Conservation (phyloP, 2,888 invertebrate genomes). For the Epinotia nisella region DNA sequence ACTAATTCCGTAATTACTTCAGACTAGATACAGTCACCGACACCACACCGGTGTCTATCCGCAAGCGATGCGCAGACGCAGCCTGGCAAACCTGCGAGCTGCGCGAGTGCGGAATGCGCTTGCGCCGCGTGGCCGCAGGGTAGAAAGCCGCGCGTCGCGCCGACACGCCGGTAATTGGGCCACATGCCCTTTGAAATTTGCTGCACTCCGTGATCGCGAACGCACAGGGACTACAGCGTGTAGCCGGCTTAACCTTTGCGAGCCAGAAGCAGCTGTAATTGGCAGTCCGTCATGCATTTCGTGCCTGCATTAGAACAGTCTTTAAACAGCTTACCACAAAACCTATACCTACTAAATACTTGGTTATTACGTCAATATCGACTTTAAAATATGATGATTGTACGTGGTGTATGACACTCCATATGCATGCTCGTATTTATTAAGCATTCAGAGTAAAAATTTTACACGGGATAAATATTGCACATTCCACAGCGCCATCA, state of each 20-base stretch:
- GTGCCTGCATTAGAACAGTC: too few species aligned
- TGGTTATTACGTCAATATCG: too few species aligned
- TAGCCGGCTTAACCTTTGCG: constrained; percentile 24
- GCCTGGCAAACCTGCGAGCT: constrained; percentile 47
- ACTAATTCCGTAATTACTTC: neutral
- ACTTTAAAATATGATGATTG: too few species aligned
- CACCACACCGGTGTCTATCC: neutral
- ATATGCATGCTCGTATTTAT: too few species aligned
- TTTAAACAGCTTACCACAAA: neutral
- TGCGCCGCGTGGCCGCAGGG: constrained; percentile 49
- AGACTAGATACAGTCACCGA: neutral
- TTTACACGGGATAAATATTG: too few species aligned
- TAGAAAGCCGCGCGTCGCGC: constrained; percentile 53
- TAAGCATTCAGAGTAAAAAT: too few species aligned
- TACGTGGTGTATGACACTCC: too few species aligned
- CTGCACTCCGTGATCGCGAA: constrained; percentile 44
- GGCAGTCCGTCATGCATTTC: too few species aligned
- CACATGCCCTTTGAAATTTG: constrained; percentile 58
- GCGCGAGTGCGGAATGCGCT: constrained; percentile 62
- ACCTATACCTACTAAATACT: too few species aligned
- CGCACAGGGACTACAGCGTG: constrained; percentile 4
- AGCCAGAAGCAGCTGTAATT: neutral
- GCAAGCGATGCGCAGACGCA: constrained; percentile 32
- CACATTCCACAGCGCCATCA: too few species aligned
- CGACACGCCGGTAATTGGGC: constrained; percentile 51